Evolutionary conservation across 2,888 invertebrate genomes (phyloP), one percentile per base, ranked within the genome.

Genomic region (Caenorhabditis macrosperma): DNA sequence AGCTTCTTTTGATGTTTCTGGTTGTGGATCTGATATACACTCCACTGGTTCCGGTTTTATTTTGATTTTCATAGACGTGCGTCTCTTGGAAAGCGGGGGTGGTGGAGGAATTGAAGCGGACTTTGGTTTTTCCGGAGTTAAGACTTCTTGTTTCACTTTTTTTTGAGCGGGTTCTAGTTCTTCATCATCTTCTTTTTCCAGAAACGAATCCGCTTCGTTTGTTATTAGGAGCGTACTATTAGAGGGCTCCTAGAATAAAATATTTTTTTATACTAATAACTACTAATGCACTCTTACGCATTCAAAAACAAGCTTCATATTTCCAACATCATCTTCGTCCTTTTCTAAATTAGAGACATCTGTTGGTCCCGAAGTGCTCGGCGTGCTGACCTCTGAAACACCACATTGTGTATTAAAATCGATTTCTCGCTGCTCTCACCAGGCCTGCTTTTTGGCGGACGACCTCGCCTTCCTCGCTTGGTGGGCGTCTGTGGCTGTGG

Each of bases 401-500:
- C n/a, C 3, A 38, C 12, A 3, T 38, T 38, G 6, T 38, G 38
- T 12, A 10, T 12, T 12, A 15, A 9, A 38, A 38, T 12, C 6
- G 15, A 38, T 38, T 12, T 38, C 9, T 33, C 9, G 33, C 4
- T 46, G 10, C 33, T 12, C 50, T 68, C 20, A 74, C 64, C 74
- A 10, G 59, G 28, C 5, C 33, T 66, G 28, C 50, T 44, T 66
- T 75, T 66, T n/a, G 66, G 66, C 5, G 74, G 74, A 10, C 64
- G 52, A 20, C 66, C 66, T 66, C 66, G 57, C 20, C 52, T 63
- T 57, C 33, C 57, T 26, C 35, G 48, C 52, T 63, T 64, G 1
- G 55, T 35, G 6, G 67, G 75, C 17, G 61, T 67, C 22, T 44
- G 10, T 17, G 61, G 7, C 26, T 60, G 66, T 10, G 67, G 67